These are phyloP conservation scores for Upupa epops DNA, from an alignment of 2,113 vertebrate genomes.

Conservation along the genomic window DNA sequence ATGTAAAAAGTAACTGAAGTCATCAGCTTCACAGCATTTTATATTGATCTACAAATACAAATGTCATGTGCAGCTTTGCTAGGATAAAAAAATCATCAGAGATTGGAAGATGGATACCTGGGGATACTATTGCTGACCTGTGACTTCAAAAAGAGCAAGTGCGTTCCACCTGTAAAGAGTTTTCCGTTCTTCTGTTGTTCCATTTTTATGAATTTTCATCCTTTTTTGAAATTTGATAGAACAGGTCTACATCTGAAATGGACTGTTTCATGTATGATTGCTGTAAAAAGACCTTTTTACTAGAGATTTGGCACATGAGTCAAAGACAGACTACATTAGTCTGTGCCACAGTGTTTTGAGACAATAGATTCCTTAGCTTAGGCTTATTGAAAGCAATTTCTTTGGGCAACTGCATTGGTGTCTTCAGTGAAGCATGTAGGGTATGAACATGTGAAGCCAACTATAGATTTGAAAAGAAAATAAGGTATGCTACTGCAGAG, in stretches of 20 bases:
- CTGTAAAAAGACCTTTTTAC: no score
- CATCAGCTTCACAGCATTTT: background rate
- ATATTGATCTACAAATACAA: background rate
- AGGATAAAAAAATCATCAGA: background rate
- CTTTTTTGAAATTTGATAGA: no score
- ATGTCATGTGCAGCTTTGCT: background rate
- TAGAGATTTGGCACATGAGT: background rate
- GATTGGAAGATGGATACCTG: background rate
- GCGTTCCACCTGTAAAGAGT: background rate
- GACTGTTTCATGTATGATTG: no score
- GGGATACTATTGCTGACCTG: background rate
- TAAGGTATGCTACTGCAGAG: background rate
- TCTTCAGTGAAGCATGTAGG: background rate
- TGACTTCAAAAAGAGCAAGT: background rate
- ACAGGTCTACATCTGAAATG: no score
- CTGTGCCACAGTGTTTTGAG: background rate
- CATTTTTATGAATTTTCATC: background rate
- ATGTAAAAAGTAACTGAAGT: background rate
- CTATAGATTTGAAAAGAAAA: background rate
- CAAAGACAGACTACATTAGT: background rate
- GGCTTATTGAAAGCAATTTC: background rate
- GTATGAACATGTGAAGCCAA: fast-evolving
- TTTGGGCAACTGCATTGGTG: background rate
- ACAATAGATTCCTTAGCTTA: background rate
- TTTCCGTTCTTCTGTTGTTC: background rate